Percentiles rank a stretch among this genome's conserved stretches.
phyloP scores from a whole-genome alignment of 2,113 vertebrate genomes.

The Clarias macrocephalus region DNA sequence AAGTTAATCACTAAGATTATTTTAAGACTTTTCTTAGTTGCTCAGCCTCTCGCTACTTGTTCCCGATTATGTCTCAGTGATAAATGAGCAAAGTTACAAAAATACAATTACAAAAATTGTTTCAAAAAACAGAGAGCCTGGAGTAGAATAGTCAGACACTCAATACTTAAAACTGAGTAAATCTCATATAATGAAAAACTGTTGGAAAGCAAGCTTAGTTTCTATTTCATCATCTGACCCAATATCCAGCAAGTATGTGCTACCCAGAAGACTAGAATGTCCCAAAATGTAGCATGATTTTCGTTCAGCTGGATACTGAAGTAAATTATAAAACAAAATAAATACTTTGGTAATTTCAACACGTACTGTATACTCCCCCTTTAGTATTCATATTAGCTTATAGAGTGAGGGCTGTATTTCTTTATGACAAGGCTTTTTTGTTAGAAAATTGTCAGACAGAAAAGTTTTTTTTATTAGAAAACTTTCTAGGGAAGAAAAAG shows the following conservation, averaged over 20 bases:
- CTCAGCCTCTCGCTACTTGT: not conserved
- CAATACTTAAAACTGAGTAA: not conserved
- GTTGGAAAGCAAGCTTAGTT: not conserved
- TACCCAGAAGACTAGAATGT: not conserved
- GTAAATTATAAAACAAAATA: not conserved
- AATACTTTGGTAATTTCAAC: not conserved
- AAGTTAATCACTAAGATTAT: slow-evolving; percentile 17
- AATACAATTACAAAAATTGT: not conserved
- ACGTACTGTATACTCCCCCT: not conserved
- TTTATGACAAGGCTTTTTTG: slow-evolving; percentile 3
- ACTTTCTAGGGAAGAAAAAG: not conserved
- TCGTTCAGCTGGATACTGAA: not conserved
- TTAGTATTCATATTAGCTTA: not conserved
- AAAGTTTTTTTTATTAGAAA: slow-evolving; percentile 19
- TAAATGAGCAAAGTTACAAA: slow-evolving; percentile 15
- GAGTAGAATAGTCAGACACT: not conserved
- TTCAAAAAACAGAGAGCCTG: not conserved
- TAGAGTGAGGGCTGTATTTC: not conserved
- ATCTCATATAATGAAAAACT: slow-evolving; percentile 23
- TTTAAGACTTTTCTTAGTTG: slow-evolving; percentile 1
- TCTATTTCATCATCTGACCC: slow-evolving; percentile 12
- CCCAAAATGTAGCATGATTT: not conserved
- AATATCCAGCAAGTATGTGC: not conserved
- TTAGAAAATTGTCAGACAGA: not conserved
- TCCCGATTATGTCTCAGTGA: not conserved